phyloP scores from a whole-genome alignment of 23 tunicate genomes.

The Styela clava region DNA sequence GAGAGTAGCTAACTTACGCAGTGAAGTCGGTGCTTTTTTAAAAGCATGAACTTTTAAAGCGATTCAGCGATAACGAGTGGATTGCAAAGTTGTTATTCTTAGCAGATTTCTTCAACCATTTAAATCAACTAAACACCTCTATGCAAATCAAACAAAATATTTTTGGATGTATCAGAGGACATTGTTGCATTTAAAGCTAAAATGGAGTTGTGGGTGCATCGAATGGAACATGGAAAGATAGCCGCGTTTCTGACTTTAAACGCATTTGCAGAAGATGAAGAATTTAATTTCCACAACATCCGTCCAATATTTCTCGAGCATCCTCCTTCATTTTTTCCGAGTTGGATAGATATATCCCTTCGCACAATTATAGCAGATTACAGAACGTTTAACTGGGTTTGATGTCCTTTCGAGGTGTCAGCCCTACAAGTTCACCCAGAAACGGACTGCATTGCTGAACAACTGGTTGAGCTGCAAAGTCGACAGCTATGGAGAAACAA shows the following conservation, averaged over 20 bases:
- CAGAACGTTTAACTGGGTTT: neutral
- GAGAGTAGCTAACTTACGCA: no score
- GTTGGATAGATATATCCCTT: neutral
- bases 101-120: no score
- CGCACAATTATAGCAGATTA: neutral
- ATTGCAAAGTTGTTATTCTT: conserved; percentile 58
- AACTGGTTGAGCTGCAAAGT: no score
- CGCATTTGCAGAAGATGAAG: conserved; percentile 18
- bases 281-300: neutral
- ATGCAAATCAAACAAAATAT: conserved; percentile 38
- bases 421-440: no score
- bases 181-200: no score
- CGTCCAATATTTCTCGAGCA: no score
- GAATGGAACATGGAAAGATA: no score
- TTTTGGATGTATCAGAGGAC: no score
- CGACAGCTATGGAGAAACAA: neutral
- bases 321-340: neutral
- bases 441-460: no score
- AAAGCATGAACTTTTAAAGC: conserved; percentile 39
- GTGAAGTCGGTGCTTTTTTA: conserved; percentile 12
- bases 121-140: conserved; percentile 34
- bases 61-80: no score
- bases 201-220: no score
- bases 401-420: neutral
- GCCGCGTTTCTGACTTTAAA: no score